Evolutionary conservation across 1,140 invertebrate genomes (phyloP).

Genomic region (Holotrichia oblita): DNA sequence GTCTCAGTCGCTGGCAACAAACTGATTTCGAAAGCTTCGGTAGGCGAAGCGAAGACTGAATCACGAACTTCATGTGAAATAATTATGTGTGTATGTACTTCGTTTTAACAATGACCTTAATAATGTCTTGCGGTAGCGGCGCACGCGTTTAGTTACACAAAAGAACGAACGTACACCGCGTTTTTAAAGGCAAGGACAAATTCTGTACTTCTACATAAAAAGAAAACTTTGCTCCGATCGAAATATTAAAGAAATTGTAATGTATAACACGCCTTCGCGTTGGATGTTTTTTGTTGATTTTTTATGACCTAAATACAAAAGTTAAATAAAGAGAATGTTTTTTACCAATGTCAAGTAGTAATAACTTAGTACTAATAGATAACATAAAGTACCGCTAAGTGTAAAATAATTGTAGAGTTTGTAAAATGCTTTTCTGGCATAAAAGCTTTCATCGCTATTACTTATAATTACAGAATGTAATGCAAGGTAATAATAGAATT

Average conservation of each 20-base stretch:
- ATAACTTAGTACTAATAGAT: neutral
- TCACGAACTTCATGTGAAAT: slow-evolving; percentile 10
- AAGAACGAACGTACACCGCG: neutral
- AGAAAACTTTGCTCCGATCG: neutral
- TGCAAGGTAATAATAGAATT: no score
- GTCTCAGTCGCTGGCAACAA: neutral
- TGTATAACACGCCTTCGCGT: neutral
- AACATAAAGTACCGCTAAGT: neutral
- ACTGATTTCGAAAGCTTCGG: neutral
- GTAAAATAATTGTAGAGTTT: no score
- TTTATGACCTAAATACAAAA: slow-evolving; percentile 3
- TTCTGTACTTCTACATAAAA: slow-evolving; percentile 7
- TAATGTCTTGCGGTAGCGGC: neutral
- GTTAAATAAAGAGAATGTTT: slow-evolving; percentile 1
- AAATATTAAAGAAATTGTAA: slow-evolving; percentile 10
- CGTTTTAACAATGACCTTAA: slow-evolving; percentile 9
- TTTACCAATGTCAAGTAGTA: neutral
- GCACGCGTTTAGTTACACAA: neutral
- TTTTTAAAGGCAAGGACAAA: slow-evolving; percentile 20
- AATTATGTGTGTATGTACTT: neutral
- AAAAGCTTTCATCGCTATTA: no score
- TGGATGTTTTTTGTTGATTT: slow-evolving; percentile 17
- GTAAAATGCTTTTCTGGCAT: no score
- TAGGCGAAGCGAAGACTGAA: neutral
- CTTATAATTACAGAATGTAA: no score